These are phyloP conservation scores for Glaucomys volans DNA, from an alignment of 2,113 vertebrate genomes.

Conservation along the genomic window DNA sequence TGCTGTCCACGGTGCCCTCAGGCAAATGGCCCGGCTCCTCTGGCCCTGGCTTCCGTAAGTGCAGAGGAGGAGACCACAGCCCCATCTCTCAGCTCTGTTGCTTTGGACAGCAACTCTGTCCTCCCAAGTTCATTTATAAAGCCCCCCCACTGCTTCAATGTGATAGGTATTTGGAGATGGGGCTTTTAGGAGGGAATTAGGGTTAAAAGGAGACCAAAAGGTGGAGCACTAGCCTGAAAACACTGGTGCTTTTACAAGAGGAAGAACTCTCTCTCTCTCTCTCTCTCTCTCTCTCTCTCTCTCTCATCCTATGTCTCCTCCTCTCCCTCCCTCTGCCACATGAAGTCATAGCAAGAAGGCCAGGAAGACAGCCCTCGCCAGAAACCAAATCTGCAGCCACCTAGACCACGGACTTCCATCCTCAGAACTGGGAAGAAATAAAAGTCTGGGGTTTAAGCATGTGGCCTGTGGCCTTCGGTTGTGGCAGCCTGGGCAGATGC, in stretches of 20 bases:
- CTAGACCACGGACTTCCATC: neutral
- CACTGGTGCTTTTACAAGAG: neutral
- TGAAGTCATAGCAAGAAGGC: neutral
- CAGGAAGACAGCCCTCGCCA: neutral
- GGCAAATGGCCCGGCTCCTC: neutral
- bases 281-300: neutral
- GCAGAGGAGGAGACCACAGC: neutral
- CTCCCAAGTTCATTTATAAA: neutral
- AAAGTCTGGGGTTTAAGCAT: neutral
- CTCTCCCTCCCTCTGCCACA: neutral
- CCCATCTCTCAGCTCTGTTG: neutral
- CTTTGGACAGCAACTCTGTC: neutral
- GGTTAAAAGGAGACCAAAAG: neutral
- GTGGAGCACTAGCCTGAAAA: neutral
- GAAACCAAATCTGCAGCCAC: fast-evolving
- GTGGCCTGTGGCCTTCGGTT: fast-evolving
- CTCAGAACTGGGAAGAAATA: neutral
- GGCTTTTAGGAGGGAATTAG: neutral
- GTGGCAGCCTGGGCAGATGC: fast-evolving
- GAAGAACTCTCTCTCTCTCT: neutral
- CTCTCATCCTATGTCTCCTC: neutral
- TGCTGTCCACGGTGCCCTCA: neutral
- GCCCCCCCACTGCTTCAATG: neutral
- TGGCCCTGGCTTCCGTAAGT: neutral
- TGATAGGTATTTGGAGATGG: neutral